These are phyloP conservation scores for Graphium colonna DNA, from an alignment of 2,888 invertebrate species.

Conservation along the genomic window DNA sequence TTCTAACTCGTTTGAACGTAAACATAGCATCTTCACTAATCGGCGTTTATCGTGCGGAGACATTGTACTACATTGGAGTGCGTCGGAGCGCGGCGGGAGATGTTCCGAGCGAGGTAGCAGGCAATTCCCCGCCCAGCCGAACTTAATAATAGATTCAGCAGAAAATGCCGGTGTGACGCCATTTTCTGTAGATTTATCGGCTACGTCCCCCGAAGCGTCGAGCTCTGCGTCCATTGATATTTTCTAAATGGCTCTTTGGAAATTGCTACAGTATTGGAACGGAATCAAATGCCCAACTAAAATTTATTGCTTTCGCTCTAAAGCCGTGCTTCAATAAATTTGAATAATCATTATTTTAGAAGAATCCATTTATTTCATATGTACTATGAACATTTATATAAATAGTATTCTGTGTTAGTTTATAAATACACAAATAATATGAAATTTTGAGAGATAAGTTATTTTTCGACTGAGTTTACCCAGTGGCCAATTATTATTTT, in stretches of 20 bases:
- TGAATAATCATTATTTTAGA: neutral
- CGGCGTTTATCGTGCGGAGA: neutral
- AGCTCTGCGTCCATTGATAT: constrained; percentile 1
- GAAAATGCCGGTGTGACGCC: constrained; percentile 13
- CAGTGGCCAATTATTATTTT: too few relatives aligned
- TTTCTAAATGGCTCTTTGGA: constrained; percentile 12
- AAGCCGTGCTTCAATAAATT: neutral
- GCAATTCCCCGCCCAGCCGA: constrained; percentile 6
- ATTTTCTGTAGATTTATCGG: constrained; percentile 12
- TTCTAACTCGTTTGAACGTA: neutral
- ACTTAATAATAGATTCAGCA: constrained; percentile 13
- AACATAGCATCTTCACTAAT: neutral
- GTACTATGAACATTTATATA: too few relatives aligned
- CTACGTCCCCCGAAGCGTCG: neutral
- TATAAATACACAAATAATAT: too few relatives aligned
- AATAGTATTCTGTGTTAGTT: too few relatives aligned
- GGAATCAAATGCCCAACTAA: constrained; percentile 9
- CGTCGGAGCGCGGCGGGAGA: neutral
- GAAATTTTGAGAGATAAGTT: too few relatives aligned
- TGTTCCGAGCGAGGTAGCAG: neutral
- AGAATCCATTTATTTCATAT: neutral
- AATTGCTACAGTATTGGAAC: constrained; percentile 4
- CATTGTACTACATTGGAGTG: neutral
- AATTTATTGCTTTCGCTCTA: neutral
- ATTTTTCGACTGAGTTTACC: too few relatives aligned